phyloP scores from a whole-genome alignment of 2,113 vertebrate species.

The Rhinichthys klamathensis region DNA sequence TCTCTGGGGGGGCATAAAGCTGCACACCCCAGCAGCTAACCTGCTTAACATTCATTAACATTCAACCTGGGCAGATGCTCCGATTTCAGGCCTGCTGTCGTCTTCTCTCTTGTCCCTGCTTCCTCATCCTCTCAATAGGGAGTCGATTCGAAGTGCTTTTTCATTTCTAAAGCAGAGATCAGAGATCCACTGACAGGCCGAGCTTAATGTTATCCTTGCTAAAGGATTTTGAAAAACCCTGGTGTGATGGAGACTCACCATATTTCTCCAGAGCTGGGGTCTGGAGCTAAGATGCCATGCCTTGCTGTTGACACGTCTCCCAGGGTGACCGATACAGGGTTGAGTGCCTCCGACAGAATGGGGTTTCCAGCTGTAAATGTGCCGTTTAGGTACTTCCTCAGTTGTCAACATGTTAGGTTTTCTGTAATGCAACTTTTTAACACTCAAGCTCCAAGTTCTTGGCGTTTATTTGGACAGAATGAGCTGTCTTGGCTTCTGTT shows the following conservation, averaged over 20 bases:
- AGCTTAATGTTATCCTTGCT: slow-evolving; percentile 45
- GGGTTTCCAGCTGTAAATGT: neutral
- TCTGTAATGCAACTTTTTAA: neutral
- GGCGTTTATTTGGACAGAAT: neutral
- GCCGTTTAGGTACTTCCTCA: neutral
- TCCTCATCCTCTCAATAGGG: slow-evolving; percentile 66
- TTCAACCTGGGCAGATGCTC: slow-evolving; percentile 74
- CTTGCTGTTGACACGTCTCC: slow-evolving; percentile 51
- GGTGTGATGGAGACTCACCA: slow-evolving; percentile 71
- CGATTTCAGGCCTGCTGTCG: slow-evolving; percentile 60
- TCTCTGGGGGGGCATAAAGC: slow-evolving; percentile 78
- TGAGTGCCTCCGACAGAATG: neutral
- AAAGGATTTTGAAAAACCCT: slow-evolving; percentile 59
- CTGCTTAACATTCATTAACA: slow-evolving; percentile 79
- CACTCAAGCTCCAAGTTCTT: neutral
- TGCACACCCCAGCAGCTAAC: slow-evolving; percentile 72
- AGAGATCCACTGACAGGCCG: slow-evolving; percentile 53
- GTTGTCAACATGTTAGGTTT: neutral
- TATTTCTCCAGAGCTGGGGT: slow-evolving; percentile 46
- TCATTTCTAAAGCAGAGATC: slow-evolving; percentile 62
- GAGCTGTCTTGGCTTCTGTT: neutral
- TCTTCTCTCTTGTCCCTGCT: slow-evolving; percentile 40
- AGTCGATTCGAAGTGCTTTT: slow-evolving; percentile 65
- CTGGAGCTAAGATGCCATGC: slow-evolving; percentile 53
- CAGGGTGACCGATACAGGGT: slow-evolving; percentile 43